Percentiles rank a stretch among this genome's conserved stretches.
phyloP scores from a whole-genome alignment of 2,113 vertebrate genomes.

The Xyrauchen texanus region DNA sequence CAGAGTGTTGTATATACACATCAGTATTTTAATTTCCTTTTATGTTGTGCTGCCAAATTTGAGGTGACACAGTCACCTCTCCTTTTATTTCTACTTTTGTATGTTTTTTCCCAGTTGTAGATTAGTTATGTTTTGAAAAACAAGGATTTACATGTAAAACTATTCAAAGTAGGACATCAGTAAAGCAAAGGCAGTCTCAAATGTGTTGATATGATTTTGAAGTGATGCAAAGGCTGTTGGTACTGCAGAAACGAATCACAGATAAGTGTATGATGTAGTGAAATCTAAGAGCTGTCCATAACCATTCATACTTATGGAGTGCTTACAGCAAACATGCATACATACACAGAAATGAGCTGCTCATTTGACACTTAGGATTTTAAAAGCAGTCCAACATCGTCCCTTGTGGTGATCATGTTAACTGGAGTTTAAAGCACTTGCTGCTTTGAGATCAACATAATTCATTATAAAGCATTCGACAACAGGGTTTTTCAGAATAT shows the following conservation, averaged over 20 bases:
- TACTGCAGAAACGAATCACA: conserved; percentile 3
- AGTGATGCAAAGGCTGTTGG: conserved; percentile 19
- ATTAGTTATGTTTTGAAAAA: conserved; percentile 26
- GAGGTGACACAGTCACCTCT: no score
- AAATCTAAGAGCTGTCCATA: conserved; percentile 11
- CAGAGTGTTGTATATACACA: conserved; percentile 33
- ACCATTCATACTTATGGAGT: not conserved
- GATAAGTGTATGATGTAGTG: not conserved
- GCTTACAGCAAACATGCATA: not conserved
- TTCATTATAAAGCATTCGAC: conserved; percentile 1
- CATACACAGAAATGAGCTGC: not conserved
- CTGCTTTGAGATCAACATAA: not conserved
- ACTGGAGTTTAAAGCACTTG: conserved; percentile 21
- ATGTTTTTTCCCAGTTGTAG: conserved; percentile 30
- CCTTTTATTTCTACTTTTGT: conserved; percentile 27
- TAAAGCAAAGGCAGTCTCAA: not conserved
- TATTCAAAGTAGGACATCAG: conserved; percentile 18
- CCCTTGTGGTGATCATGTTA: conserved; percentile 15
- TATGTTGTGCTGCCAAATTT: conserved; percentile 49
- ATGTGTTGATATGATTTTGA: conserved; percentile 33
- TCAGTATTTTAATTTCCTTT: conserved; percentile 41
- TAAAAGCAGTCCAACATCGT: not conserved
- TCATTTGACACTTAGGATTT: not conserved
- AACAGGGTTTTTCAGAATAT: conserved; percentile 28
- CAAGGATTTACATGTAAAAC: conserved; percentile 18